phyloP scores from a whole-genome alignment of 2,113 vertebrate species.

The Amblyornis subalaris region DNA sequence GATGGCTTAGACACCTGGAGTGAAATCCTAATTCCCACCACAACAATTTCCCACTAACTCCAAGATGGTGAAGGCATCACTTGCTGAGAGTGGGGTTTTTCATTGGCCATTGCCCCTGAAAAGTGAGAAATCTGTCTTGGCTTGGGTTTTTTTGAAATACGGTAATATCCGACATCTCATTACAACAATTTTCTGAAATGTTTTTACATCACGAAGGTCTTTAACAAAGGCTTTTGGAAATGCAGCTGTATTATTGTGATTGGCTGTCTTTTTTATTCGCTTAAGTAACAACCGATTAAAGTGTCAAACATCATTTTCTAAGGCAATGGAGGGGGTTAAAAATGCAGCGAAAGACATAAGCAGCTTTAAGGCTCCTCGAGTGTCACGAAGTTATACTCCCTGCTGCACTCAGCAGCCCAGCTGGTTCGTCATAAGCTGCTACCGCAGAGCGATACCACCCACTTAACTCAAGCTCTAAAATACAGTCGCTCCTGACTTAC shows the following conservation, averaged over 20 bases:
- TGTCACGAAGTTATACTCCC: not conserved
- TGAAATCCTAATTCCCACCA: not conserved
- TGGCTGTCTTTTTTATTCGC: not conserved
- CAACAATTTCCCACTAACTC: not conserved
- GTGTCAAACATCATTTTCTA: rapidly evolving
- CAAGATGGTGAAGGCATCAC: not conserved
- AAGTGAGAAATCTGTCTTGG: not conserved
- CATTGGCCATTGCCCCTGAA: not conserved
- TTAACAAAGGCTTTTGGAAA: not conserved
- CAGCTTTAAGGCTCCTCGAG: not conserved
- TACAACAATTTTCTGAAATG: not conserved
- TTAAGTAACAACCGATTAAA: not conserved
- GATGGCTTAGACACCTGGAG: not conserved
- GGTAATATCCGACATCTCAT: rapidly evolving
- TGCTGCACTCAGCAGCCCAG: not conserved
- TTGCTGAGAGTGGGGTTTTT: not conserved
- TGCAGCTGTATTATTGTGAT: not conserved
- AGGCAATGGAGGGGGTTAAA: not conserved
- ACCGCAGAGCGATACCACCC: not conserved
- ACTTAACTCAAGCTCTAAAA: not conserved
- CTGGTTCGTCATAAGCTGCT: not conserved
- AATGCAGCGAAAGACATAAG: not conserved
- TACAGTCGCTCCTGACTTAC: not conserved
- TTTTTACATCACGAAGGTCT: not conserved
- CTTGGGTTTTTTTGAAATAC: rapidly evolving